Percentiles rank a stretch among this genome's conserved stretches.
These are phyloP conservation scores for Anolis carolinensis DNA, from an alignment of 2,113 vertebrate species.

Conservation along the genomic window DNA sequence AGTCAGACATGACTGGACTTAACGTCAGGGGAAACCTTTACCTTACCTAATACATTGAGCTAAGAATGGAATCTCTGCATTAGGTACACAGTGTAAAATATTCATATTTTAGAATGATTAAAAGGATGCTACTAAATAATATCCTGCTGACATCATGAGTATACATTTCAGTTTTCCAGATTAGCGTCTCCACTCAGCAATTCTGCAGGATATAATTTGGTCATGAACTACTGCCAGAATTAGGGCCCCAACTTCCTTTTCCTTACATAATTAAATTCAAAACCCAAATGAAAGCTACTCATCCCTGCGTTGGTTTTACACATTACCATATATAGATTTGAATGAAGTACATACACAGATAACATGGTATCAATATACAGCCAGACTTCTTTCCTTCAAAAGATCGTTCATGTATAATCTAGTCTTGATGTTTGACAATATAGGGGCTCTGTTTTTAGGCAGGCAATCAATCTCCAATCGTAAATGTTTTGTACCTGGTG, in stretches of 20 bases:
- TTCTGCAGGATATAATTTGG: neutral
- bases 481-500: neutral
- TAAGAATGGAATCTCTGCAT: neutral
- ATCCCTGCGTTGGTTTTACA: neutral
- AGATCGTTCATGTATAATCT: neutral
- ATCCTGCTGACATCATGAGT: neutral
- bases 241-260: neutral
- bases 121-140: neutral
- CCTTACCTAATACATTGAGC: too few species aligned
- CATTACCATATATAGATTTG: neutral
- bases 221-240: neutral
- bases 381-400: constrained; percentile 22
- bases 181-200: neutral
- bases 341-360: neutral
- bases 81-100: too few species aligned
- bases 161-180: neutral
- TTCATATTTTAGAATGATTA: too few species aligned
- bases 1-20: too few species aligned
- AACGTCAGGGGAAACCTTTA: too few species aligned
- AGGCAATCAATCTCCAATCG: neutral
- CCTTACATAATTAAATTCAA: neutral
- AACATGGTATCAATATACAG: neutral
- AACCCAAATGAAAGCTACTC: neutral
- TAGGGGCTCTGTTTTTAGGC: neutral
- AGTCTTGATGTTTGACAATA: neutral